A percentile compares a stretch with the other conserved stretches of the same genome.
Conservation (phyloP, 2,888 invertebrate genomes). For the Hirtodrosophila confusa region DNA sequence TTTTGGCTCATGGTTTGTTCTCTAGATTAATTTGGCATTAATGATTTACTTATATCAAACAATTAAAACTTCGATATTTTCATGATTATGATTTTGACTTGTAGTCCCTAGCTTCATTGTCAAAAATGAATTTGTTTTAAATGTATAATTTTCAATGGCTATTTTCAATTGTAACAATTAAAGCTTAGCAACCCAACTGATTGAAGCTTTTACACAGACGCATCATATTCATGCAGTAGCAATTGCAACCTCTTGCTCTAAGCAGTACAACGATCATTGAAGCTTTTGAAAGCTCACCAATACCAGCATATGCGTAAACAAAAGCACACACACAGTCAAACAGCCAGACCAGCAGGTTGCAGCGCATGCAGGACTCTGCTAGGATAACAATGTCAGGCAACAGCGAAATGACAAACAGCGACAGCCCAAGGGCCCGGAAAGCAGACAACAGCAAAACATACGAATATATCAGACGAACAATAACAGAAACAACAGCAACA, state of each 20-base stretch:
- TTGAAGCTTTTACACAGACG: too few species aligned
- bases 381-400: conserved; percentile 72
- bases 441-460: conserved; percentile 53
- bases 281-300: conserved; percentile 7
- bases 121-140: too few species aligned
- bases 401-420: conserved; percentile 70
- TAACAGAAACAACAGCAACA: conserved; percentile 18
- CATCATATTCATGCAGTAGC: too few species aligned
- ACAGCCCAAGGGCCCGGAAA: conserved; percentile 68
- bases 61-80: too few species aligned
- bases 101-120: too few species aligned
- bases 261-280: not conserved
- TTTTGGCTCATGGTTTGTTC: too few species aligned
- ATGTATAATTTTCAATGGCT: too few species aligned
- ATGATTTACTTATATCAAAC: too few species aligned
- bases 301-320: not conserved
- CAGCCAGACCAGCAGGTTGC: conserved; percentile 4
- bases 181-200: too few species aligned
- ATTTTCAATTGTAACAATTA: too few species aligned
- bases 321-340: not conserved
- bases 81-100: too few species aligned
- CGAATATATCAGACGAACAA: conserved; percentile 31
- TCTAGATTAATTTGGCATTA: too few species aligned
- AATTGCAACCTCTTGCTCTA: not conserved
- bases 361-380: conserved; percentile 44